Base-by-base conservation (phyloP, 2,888 invertebrate genomes). In the Sesia apiformis region DNA sequence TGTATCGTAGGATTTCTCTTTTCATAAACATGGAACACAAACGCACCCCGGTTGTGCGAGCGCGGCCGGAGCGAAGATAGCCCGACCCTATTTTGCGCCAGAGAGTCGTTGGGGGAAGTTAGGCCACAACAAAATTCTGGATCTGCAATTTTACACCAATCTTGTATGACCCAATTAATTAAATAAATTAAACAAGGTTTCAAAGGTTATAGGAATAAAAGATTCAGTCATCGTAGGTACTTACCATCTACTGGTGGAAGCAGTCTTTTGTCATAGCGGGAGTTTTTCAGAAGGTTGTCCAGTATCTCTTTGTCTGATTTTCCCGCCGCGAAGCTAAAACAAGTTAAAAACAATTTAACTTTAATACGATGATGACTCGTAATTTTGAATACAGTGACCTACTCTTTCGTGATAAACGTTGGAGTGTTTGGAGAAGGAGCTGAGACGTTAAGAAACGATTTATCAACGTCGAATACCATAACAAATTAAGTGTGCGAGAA, bases 291-390 rank as follows among this genome's bases (percentile, higher is more conserved):
- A 75, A 97, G 92, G 89, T 96, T 94, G 92, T 97, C 97, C 91
- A 97, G 91, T 84, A 96, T 96, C 90, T 96, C 96, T 90, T 96
- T 96, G 92, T 96, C 96, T 82, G 96, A 96, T 91, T 95, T 96
- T 72, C 96, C 96, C 88, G 96, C 95, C 85, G 95, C 95, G 88
- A 96, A 96, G 90, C 96, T 96, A 92, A 56, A 91, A 92, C 64
- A 53, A 64, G 41, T 58, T 57, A 55, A 41, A 52, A 70, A 74
- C 72, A 72, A 60, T 61, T 46, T 46, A 56, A 66, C 54, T n/a
- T 39, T 42, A 41, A n/a, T 51, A n/a, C n/a, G 38, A 4, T 8
- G 8, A 53, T 8, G 8, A 53, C 8, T n/a, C 7, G 4, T 39
- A 41, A 39, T 23, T 23, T 40, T 7, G 1, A 54, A 46, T 23